Conservation (phyloP, 1,140 invertebrate species). For the Ceratina japonica region DNA sequence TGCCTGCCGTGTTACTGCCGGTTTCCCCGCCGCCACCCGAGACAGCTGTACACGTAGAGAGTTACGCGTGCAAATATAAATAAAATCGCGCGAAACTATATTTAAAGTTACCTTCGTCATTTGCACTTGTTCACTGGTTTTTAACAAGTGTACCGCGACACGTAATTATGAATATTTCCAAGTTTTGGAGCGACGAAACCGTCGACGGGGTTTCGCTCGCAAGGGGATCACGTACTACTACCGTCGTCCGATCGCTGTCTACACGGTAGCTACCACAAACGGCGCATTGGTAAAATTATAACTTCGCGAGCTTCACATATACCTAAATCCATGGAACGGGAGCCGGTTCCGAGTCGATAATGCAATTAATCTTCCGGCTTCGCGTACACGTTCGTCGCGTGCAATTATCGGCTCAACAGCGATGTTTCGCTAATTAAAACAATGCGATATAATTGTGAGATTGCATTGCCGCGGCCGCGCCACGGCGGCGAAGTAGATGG, state of each 20-base stretch:
- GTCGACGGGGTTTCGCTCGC: background rate
- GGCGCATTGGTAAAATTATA: constrained; percentile 14
- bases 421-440: constrained; percentile 7
- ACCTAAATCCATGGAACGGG: too few relatives aligned
- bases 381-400: background rate
- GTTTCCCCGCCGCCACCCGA: background rate
- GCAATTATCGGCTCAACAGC: background rate
- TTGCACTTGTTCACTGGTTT: background rate
- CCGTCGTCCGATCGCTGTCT: too few relatives aligned
- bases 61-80: background rate
- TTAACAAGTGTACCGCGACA: background rate
- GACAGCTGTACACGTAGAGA: background rate
- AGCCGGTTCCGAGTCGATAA: background rate
- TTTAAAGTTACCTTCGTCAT: too few relatives aligned
- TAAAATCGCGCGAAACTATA: background rate
- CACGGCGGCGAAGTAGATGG: background rate
- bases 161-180: constrained; percentile 12
- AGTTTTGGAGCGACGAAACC: constrained; percentile 14
- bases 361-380: constrained; percentile 2
- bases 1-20: too few relatives aligned
- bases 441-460: background rate
- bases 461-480: too few relatives aligned
- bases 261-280: too few relatives aligned
- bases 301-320: constrained; percentile 13
- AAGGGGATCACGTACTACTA: background rate